Evolutionary conservation across 2,797 vertebrate species (phyloP).

Genomic region (Nothura maculosa): DNA sequence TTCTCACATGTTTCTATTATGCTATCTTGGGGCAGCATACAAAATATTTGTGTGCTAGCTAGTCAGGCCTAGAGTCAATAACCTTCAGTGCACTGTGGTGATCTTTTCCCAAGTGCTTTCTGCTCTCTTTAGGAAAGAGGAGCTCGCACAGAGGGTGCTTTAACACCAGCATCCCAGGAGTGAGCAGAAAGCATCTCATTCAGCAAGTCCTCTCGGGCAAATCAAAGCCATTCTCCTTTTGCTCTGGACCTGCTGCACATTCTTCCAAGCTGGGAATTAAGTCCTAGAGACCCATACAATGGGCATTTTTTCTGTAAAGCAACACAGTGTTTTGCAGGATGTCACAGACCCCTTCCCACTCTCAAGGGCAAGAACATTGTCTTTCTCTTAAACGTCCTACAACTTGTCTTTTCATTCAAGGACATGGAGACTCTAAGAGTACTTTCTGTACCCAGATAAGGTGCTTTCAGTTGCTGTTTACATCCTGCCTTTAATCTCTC

Average conservation of each 20-base stretch:
- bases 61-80: not conserved
- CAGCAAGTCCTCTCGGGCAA: not conserved
- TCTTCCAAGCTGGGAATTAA: not conserved
- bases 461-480: not conserved
- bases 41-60: not conserved
- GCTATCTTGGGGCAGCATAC: accelerated
- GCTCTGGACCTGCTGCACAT: not conserved
- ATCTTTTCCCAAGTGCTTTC: not conserved
- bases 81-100: not conserved
- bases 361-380: not conserved
- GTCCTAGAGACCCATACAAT: not conserved
- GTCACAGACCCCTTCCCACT: not conserved
- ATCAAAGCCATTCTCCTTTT: not conserved
- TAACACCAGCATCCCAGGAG: not conserved
- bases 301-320: not conserved
- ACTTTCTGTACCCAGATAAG: conserved; percentile 38
- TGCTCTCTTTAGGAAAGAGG: not conserved
- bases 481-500: not conserved
- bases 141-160: not conserved
- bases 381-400: not conserved
- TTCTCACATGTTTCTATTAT: not conserved
- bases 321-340: not conserved
- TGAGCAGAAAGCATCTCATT: not conserved
- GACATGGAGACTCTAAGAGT: not conserved
- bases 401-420: not conserved